Base-by-base conservation (phyloP, 2,113 vertebrate species). In the Embiotoca jacksoni region DNA sequence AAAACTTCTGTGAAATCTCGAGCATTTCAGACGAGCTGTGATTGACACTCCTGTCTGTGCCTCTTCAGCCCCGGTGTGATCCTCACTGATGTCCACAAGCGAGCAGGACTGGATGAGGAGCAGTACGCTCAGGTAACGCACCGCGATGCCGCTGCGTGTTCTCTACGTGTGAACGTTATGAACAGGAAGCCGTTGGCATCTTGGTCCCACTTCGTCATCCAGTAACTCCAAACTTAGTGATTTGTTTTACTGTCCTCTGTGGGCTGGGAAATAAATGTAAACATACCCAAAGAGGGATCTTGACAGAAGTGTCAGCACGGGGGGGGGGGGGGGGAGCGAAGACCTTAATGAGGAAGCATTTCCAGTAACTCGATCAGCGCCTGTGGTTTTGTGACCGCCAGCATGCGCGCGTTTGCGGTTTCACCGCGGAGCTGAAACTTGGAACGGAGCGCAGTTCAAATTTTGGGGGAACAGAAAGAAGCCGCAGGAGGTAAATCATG, bases 21-120 rank as follows among this genome's bases (percentile, higher is more conserved):
- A 2, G 1, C 10, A 13, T 16, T 8, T 65, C 8, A 62, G 4
- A 30, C 39, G 5, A n/a, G 3, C 41, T 44, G 41, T 52, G 23
- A 23, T 13, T 32, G 58, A 2, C 35, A 3, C 68, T 39, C 14
- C 47, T n/a, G 14, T 8, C 66, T 76, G 56, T 32, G 23, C 54
- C 14, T 58, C 60, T 55, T 55, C 75, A 95, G 95, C 63, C 95
- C 95, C 6, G 95, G 95, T 44, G 95, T 96, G 56, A 95, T 96
- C 60, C 11, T 95, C 67, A 96, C 95, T 15, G 94, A 96, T 0
- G 91, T 96, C 67, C 95, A 96, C 88, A 94, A 91, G 71, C 90
- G 94, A 80, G 94, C 95, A n/a, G 95, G 95, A 44, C 88, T 95
- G 44, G 82, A 92, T 72, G 94, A 94, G 14, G 90, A 92, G 15